phyloP scores from a whole-genome alignment of 2,888 invertebrate species.

The Sipunculus nudus region DNA sequence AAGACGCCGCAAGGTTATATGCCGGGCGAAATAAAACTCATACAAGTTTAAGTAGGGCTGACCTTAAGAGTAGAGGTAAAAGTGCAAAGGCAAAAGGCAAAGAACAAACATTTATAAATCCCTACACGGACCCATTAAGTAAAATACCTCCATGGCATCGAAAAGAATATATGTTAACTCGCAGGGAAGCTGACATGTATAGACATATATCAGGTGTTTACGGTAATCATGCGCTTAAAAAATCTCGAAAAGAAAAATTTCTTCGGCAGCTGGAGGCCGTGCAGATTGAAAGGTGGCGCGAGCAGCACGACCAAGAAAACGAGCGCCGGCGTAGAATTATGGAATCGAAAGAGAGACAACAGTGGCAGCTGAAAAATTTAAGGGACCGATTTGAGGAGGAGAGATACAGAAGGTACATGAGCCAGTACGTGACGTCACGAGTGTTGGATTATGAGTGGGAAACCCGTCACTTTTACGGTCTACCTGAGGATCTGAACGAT shows the following conservation, averaged over 20 bases:
- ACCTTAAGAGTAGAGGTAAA: too few species aligned
- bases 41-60: too few species aligned
- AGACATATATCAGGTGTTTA: conserved; percentile 7
- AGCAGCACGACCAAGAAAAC: background rate
- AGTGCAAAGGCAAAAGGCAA: too few species aligned
- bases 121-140: conserved; percentile 3
- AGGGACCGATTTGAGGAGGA: conserved; percentile 11
- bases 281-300: conserved; percentile 14
- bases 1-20: too few species aligned
- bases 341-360: background rate
- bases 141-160: conserved; percentile 14
- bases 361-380: background rate
- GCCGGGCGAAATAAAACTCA: too few species aligned
- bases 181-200: conserved; percentile 11
- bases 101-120: background rate
- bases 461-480: conserved; percentile 47
- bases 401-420: conserved; percentile 43
- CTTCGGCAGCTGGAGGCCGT: conserved; percentile 4
- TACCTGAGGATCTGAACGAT: conserved; percentile 40
- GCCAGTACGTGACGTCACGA: conserved; percentile 54
- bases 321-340: background rate
- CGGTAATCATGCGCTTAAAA: background rate
- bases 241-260: conserved; percentile 9
- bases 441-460: conserved; percentile 49
- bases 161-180: conserved; percentile 12